Conservation (phyloP, 2,888 invertebrate species). For the Tetranychus truncatus region DNA sequence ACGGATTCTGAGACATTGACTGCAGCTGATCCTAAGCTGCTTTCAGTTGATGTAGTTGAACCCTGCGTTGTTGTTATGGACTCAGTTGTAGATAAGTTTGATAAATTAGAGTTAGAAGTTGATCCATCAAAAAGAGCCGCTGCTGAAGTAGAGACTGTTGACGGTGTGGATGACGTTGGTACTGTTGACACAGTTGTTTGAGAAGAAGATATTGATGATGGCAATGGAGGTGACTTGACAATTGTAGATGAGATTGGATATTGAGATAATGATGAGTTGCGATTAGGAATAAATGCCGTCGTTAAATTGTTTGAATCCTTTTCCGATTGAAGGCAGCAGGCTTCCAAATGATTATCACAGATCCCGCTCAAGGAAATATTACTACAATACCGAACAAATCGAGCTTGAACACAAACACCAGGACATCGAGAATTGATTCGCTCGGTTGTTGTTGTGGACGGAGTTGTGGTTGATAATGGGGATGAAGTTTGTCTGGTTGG, state of each 20-base stretch:
- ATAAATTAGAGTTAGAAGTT: background rate
- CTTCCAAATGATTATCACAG: conserved; percentile 16
- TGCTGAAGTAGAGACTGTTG: background rate
- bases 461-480: conserved; percentile 8
- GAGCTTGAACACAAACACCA: conserved; percentile 24
- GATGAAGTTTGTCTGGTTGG: conserved; percentile 32
- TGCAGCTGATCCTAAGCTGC: background rate
- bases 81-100: background rate
- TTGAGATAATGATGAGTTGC: background rate
- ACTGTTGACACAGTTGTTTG: background rate
- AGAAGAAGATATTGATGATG: conserved; percentile 5
- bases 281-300: background rate
- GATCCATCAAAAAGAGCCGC: background rate
- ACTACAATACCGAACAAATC: conserved; percentile 23
- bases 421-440: conserved; percentile 17
- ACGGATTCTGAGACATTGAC: background rate
- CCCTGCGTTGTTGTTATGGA: background rate
- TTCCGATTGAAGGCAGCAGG: conserved; percentile 22
- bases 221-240: background rate
- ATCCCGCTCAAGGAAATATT: conserved; percentile 14
- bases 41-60: background rate
- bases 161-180: background rate
- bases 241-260: conserved; percentile 10
- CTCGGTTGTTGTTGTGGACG: conserved; percentile 12
- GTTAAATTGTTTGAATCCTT: conserved; percentile 12